Base-by-base conservation (phyloP, 1,140 invertebrate species). In the Penaeus vannamei region DNA sequence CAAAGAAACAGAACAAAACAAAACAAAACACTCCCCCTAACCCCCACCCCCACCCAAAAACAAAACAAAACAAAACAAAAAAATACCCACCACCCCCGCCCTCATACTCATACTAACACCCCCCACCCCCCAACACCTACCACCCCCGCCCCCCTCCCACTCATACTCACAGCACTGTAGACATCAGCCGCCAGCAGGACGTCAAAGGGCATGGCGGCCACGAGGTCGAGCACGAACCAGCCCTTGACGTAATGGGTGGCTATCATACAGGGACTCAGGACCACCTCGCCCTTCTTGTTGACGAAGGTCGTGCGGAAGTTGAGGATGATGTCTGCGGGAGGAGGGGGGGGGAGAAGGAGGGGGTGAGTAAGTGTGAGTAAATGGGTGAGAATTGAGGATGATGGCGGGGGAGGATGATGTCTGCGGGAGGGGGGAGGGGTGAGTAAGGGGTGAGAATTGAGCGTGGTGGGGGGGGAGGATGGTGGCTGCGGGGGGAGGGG, bases 241-340 rank as follows among this genome's bases (percentile, higher is more conserved):
- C 95, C 95, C 92, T 94, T 95, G 90, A 96, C 94, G 92, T 96
- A 96, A 91, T 95, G 94, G 91, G 97, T 94, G 36, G 97, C 97
- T 92, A 98, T 98, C 91, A 95, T 95, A 93, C 96, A 96, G 72
- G 96, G 96, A 93, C 98, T 96, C 69, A 97, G 98, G 60, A 99
- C 98, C 17, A 99, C 98, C 94, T 99, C 98, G 86, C 99, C 98
- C 94, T 99, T 99, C 92, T 97, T 97, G 93, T 98, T 99, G 79
- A 99, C 98, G 93, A 98, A 99, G 32, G 99, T 99, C 85, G 99
- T 99, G 85, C 98, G 96, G 94, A 99, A 99, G 94, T 99, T 99
- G 90, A 99, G 95, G 91, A 99, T 94, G 93, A n/a, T 32, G 66
- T 69, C n/a, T 26, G 66, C n/a, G n/a, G 8, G n/a, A 20, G 22